These are phyloP conservation scores for Pasiphila rectangulata DNA, from an alignment of 2,888 invertebrate species.

Conservation along the genomic window DNA sequence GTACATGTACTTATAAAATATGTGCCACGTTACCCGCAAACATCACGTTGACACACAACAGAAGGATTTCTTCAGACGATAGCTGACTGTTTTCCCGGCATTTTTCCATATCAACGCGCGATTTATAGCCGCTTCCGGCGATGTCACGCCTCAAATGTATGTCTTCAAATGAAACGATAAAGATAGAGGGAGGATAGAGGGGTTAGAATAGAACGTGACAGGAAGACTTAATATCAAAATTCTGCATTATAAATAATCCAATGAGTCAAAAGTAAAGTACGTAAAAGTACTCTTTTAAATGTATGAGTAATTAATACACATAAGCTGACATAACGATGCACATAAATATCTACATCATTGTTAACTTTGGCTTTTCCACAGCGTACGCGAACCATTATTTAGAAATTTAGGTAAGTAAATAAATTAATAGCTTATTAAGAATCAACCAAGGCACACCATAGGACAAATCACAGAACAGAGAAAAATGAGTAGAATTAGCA, in stretches of 20 bases:
- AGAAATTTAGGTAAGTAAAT: too few relatives aligned
- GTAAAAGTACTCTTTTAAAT: background rate
- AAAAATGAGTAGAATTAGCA: too few relatives aligned
- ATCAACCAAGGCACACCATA: too few relatives aligned
- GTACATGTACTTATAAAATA: slow-evolving; percentile 1
- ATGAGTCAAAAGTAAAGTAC: slow-evolving; percentile 3
- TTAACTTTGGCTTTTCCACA: too few relatives aligned
- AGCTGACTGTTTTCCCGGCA: slow-evolving; percentile 57
- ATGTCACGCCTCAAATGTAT: slow-evolving; percentile 61
- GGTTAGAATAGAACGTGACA: slow-evolving; percentile 43
- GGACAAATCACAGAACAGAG: too few relatives aligned
- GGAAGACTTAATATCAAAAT: slow-evolving; percentile 32
- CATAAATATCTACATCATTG: too few relatives aligned
- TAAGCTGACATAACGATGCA: too few relatives aligned
- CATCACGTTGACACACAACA: slow-evolving; percentile 43
- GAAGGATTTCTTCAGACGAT: slow-evolving; percentile 48
- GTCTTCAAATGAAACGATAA: slow-evolving; percentile 54
- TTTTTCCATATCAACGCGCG: slow-evolving; percentile 62
- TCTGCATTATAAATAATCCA: slow-evolving; percentile 15
- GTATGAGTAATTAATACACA: too few relatives aligned
- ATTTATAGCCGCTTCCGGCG: slow-evolving; percentile 60
- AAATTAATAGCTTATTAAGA: too few relatives aligned
- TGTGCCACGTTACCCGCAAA: slow-evolving; percentile 28
- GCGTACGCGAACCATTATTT: too few relatives aligned
- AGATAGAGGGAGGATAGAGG: slow-evolving; percentile 39